Percentiles rank a stretch among this genome's conserved stretches.
phyloP scores from a whole-genome alignment of 2,888 invertebrate genomes.

The Lomographa bimaculata region DNA sequence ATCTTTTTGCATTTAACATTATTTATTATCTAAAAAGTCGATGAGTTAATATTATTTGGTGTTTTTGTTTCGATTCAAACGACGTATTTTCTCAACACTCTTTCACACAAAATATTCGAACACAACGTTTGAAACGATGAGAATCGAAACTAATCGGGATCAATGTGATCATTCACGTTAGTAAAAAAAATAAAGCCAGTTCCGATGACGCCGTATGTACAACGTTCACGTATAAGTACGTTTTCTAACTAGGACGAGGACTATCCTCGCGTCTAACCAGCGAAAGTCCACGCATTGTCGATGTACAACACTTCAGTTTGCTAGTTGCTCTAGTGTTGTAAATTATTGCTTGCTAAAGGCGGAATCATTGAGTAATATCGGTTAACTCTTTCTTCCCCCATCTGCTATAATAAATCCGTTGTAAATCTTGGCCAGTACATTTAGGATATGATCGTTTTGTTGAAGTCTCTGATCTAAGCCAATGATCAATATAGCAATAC shows the following conservation, averaged over 20 bases:
- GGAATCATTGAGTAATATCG: slow-evolving; percentile 20
- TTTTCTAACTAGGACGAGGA: no score
- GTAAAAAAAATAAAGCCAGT: slow-evolving; percentile 31
- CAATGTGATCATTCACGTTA: slow-evolving; percentile 11
- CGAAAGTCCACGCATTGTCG: no score
- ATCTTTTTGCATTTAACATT: slow-evolving; percentile 66
- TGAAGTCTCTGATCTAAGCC: neutral
- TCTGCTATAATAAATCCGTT: slow-evolving; percentile 23
- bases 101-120: slow-evolving; percentile 28
- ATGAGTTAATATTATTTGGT: slow-evolving; percentile 79
- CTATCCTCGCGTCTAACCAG: no score
- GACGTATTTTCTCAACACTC: slow-evolving; percentile 40
- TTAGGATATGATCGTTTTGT: neutral
- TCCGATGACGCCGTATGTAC: neutral
- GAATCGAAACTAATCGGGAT: slow-evolving; percentile 27
- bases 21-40: slow-evolving; percentile 83
- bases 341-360: slow-evolving; percentile 32
- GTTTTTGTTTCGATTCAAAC: slow-evolving; percentile 78
- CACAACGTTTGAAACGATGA: slow-evolving; percentile 27
- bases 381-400: slow-evolving; percentile 23
- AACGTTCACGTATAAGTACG: no score
- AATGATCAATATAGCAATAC: slow-evolving; percentile 4
- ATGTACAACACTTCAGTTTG: no score
- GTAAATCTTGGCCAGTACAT: slow-evolving; percentile 5
- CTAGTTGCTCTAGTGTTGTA: no score